phyloP scores from a whole-genome alignment of 1,140 invertebrate genomes.

The Eciton burchellii region DNA sequence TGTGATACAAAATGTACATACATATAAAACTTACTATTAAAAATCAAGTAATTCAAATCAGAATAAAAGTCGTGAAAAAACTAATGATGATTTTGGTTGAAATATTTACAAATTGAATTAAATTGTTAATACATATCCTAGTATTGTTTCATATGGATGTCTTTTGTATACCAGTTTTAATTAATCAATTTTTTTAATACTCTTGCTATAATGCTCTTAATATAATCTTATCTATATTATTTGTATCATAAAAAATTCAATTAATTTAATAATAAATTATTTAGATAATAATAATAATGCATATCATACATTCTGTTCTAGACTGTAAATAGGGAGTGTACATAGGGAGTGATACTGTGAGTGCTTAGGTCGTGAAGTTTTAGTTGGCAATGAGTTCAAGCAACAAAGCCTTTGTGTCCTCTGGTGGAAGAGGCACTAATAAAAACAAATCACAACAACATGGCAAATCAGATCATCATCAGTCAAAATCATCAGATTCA shows the following conservation, averaged over 20 bases:
- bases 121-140: neutral
- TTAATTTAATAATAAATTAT: neutral
- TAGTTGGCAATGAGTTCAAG: conserved; percentile 84
- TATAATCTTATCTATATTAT: neutral
- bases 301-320: conserved; percentile 79
- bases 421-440: conserved; percentile 80
- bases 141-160: neutral
- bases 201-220: neutral
- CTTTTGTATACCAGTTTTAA: neutral
- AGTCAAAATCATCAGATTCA: conserved; percentile 82
- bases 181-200: neutral
- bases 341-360: conserved; percentile 82
- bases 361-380: conserved; percentile 80
- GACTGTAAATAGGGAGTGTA: conserved; percentile 87
- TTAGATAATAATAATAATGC: conserved; percentile 8
- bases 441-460: conserved; percentile 83
- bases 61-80: no score
- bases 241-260: neutral
- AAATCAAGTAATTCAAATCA: no score
- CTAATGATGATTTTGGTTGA: neutral
- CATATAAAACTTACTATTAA: no score
- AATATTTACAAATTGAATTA: neutral
- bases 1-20: no score
- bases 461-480: conserved; percentile 83
- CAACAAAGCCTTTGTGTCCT: conserved; percentile 84